Evolutionary conservation across 1,140 invertebrate genomes (phyloP).

Genomic region (Hestina assimilis): DNA sequence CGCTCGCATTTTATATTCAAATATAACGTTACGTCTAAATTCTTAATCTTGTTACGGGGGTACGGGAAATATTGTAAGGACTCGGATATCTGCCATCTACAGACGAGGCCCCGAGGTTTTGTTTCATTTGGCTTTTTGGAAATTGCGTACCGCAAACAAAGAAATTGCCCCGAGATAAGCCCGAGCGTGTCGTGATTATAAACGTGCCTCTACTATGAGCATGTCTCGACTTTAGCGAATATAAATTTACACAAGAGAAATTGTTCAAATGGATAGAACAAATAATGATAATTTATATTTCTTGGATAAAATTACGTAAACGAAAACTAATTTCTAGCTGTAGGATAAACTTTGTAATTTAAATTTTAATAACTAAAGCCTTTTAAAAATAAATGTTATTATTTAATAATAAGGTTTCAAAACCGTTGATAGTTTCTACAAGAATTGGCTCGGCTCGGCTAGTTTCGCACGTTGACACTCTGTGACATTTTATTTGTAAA

Average conservation of each 20-base stretch:
- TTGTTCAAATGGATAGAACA: not conserved
- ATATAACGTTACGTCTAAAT: constrained; percentile 13
- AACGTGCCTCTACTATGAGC: constrained; percentile 28
- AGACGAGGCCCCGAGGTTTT: constrained; percentile 46
- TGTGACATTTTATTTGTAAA: no score
- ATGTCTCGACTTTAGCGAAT: not conserved
- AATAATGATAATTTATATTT: no score
- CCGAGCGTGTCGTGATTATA: constrained; percentile 50
- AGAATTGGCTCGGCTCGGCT: no score
- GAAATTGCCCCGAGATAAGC: constrained; percentile 65
- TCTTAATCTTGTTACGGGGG: constrained; percentile 12
- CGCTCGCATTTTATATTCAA: constrained; percentile 7
- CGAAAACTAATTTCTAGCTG: no score
- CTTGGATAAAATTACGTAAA: no score
- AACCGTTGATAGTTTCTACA: no score
- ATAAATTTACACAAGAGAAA: not conserved
- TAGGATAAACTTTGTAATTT: no score
- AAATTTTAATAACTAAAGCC: no score
- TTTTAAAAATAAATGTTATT: no score
- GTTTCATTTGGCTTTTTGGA: constrained; percentile 59
- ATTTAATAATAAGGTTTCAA: no score
- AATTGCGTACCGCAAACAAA: constrained; percentile 72
- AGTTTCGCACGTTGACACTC: no score
- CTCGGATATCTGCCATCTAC: constrained; percentile 54
- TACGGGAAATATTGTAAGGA: constrained; percentile 7